Base-by-base conservation (phyloP, 2,797 vertebrate genomes). In the Linurgus olivaceus region DNA sequence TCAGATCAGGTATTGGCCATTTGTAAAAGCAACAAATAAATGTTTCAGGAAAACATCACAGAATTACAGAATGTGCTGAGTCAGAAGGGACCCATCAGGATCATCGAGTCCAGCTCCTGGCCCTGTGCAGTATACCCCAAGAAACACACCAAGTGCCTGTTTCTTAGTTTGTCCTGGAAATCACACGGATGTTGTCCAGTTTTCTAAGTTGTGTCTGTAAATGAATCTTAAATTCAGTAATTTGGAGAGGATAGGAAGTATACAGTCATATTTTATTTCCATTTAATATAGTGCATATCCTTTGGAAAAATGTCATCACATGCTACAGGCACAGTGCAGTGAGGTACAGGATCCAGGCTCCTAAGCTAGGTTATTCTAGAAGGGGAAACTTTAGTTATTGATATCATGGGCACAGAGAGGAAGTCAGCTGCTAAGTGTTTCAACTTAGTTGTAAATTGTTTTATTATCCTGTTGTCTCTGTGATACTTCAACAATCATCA, bases 1-100 rank as follows among this genome's bases (percentile, higher is more conserved):
- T 94, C 31, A 86, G 35, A 45, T 80, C 14, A 33, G 23, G 8
- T 59, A 15, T 65, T 72, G 26, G 47, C 9, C 17, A 1, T 86
- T 80, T 84, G 19, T 88, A 25, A 65, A 80, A 85, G 26, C 37
- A 77, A 78, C 48, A 80, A 94, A 76, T 57, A 68, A 62, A 87
- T 57, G 25, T 76, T 86, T 54, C 48, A 84, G 66, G 59, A 93
- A 58, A 37, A 7, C 3, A 37, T 83, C 12, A 42, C 0, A 18
- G 29, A 52, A 23, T 59, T 9, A 33, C 14, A 35, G 15, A 51
- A 58, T 31, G 10, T 58, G 14, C 50, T 58, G 57, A 51, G 12
- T 71, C 33, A 3, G 10, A 77, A 45, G 13, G 20, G 25, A 52
- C 25, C 11, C 29, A 57, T 70, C 10, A 45, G 17, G 37, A 31